Evolutionary conservation across 2,888 invertebrate species (phyloP).

Genomic region (Adelphocoris suturalis): DNA sequence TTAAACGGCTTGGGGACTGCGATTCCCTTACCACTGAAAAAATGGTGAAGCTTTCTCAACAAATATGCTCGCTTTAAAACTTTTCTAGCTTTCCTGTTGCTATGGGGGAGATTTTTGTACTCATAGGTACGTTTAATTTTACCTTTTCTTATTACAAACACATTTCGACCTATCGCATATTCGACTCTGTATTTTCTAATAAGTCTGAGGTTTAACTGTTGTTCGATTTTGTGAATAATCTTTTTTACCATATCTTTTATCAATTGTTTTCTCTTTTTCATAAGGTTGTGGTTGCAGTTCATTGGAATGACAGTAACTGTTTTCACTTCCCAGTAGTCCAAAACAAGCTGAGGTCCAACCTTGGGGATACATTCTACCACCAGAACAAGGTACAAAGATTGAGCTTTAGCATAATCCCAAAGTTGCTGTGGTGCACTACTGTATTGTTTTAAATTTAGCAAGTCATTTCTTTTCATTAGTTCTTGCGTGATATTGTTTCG

Average conservation of each 20-base stretch:
- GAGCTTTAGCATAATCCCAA: conserved; percentile 77
- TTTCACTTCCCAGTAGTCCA: conserved; percentile 33
- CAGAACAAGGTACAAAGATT: conserved; percentile 82
- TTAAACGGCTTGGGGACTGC: conserved; percentile 77
- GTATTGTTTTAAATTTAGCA: background rate
- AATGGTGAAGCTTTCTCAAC: conserved; percentile 13
- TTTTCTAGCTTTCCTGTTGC: too few relatives aligned
- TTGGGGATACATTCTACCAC: conserved; percentile 81
- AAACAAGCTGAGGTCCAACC: conserved; percentile 53
- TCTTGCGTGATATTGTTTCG: conserved; percentile 79
- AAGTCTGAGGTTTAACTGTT: too few relatives aligned
- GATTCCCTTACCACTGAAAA: conserved; percentile 40
- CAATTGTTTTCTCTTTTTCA: too few relatives aligned
- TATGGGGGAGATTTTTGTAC: too few relatives aligned
- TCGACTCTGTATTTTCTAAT: too few relatives aligned
- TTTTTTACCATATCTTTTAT: too few relatives aligned
- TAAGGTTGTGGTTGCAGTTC: too few relatives aligned
- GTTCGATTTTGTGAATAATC: too few relatives aligned
- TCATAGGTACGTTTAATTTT: too few relatives aligned
- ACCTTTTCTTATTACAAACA: too few relatives aligned
- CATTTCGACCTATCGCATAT: too few relatives aligned
- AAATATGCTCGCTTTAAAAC: background rate
- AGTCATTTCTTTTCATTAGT: background rate
- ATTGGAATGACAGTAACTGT: background rate
- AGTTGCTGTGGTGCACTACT: conserved; percentile 78